Conservation (phyloP, 2,113 vertebrate genomes). For the Sialia sialis region DNA sequence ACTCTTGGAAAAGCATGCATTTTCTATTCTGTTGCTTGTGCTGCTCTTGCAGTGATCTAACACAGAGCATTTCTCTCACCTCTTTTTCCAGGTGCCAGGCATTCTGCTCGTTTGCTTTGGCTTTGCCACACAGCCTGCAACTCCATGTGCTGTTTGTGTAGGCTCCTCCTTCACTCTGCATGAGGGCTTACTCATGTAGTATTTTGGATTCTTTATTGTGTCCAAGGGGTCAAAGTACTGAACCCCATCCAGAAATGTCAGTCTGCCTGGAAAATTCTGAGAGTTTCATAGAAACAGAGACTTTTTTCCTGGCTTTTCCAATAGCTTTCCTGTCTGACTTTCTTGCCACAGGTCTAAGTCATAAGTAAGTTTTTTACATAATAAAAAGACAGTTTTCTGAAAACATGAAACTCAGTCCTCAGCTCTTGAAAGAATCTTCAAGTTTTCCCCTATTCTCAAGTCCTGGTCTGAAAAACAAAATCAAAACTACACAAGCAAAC, state of each 20-base stretch:
- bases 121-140: not conserved
- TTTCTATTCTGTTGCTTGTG: not conserved
- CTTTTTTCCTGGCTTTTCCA: slow-evolving; percentile 9
- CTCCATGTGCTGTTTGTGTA: not conserved
- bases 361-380: not conserved
- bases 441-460: not conserved
- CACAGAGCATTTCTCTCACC: not conserved
- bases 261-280: slow-evolving; percentile 33
- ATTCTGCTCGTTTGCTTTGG: slow-evolving; percentile 19
- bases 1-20: not conserved
- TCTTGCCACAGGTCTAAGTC: slow-evolving; percentile 3
- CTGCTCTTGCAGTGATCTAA: not conserved
- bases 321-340: not conserved
- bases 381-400: not conserved
- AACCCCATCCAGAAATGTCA: slow-evolving; percentile 11
- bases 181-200: not conserved
- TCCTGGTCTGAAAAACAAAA: not conserved
- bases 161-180: not conserved
- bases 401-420: not conserved
- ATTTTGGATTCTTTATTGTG: not conserved
- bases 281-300: not conserved
- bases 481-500: not conserved
- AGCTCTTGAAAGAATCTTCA: not conserved
- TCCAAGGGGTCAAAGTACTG: not conserved
- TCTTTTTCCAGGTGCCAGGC: not conserved